Base-by-base conservation (phyloP, 2,888 invertebrate species). In the Drosophila prolongata region DNA sequence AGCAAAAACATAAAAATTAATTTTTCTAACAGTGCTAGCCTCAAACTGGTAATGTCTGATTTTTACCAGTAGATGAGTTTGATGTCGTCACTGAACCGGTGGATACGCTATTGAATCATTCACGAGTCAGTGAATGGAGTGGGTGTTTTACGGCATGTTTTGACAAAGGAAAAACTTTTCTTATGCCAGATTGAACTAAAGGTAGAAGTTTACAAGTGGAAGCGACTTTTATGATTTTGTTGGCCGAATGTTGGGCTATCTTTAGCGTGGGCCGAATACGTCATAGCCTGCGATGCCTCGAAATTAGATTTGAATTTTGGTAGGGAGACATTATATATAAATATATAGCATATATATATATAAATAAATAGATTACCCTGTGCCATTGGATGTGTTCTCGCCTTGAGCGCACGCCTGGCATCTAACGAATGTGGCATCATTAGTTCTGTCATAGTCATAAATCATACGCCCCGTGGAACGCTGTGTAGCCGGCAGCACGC, bases 391-490 rank as follows among this genome's bases (percentile, higher is more conserved):
- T 40, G 62, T 19, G 10, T 55, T 37, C 37, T 62, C 13, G 49
- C 56, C 59, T 68, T 47, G 46, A 52, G 37, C 58, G 54, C 70
- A 66, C 68, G 77, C 55, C 57, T 64, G 70, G 46, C 56, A 61
- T 56, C 71, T 56, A 73, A 79, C 78, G 72, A 75, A 86, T 88
- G 89, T 47, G 72, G 54, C 80, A 87, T 83, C 87, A 86, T 87
- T 79, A 78, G 80, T 83, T 78, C 50, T 70, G 67, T 50, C 77
- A 67, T 70, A 74, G 75, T 69, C 87, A 88, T 85, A 88, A 85
- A 85, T 85, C 89, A 85, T 80, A 59, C 62, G 66, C 83, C 71
- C 69, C 44, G 71, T 27, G 60, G 70, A 50, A 55, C 61, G 47
- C 16, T 24, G 35, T 24, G 37, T 50, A 37, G 50, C 40, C 64